Evolutionary conservation across 2,113 vertebrate genomes (phyloP), one percentile per base, ranked within the genome.

Genomic region (Rhegmatorhina hoffmannsi): DNA sequence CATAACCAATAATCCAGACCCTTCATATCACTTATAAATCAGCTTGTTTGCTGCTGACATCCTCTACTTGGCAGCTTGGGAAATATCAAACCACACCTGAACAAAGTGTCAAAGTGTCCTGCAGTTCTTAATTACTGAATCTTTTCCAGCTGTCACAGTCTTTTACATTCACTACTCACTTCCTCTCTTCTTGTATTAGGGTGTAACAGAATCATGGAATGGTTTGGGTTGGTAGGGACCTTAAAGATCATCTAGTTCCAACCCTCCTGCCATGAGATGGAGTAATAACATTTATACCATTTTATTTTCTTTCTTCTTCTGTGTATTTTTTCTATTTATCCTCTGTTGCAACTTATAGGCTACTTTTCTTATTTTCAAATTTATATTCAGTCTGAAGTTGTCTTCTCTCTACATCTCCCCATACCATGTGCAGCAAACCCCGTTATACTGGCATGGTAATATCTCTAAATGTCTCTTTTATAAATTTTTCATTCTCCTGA

Each of bases 381-480:
- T 44, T 68, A 33, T 72, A 34, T 70, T 84, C 47, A 40, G 52
- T 56, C 52, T 38, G 28, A 31, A 94, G 38, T 74, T 25, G 2
- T 52, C 56, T 89, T 87, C 73, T 91, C 12, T 56, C 26, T 72
- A 2, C 31, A 9, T 72, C 49, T 94, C 56, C 50, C 46, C 28
- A 66, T 66, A n/a, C 52, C 49, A 17, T 26, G 36, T 75, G 11
- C 9, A 72, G 86, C 84, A 92, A 94, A 82, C 44, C 31, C 29
- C 52, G 34, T 84, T 6, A 1, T 67, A 58, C 53, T 89, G 91
- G 74, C 91, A 50, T 46, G 66, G 47, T 52, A 91, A 76, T 84
- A 40, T 87, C 89, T 87, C 92, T 89, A 64, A 94, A 87, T 69
- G 66, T 66, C 87, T 81, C 72, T 92, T 94, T 81, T 89, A 84